Base-by-base conservation (phyloP, 2,888 invertebrate species). In the Lithophane ornitopus region DNA sequence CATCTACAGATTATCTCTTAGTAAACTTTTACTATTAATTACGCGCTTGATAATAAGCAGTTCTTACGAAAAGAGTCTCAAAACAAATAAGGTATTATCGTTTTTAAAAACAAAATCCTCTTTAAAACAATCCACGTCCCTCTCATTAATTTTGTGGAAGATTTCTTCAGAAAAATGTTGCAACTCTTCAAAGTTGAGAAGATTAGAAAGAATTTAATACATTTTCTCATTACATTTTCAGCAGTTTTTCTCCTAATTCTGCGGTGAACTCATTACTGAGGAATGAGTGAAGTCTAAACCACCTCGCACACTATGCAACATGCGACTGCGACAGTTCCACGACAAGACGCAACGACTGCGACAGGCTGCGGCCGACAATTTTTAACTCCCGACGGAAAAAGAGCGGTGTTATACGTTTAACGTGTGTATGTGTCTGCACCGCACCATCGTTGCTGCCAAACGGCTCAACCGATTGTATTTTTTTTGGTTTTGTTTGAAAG, bases 151-250 rank as follows among this genome's bases (percentile, higher is more conserved):
- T 88, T 75, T 61, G 49, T 41, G 44, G 39, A 61, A 68, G 66
- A 75, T 56, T 69, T 67, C 75, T 56, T 34, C 59, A 69, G 67
- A 74, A 75, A 76, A 78, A 84, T 74, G n/a, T 73, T 34, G 34
- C 34, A 44, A 67, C 62, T 66, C 67, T 39, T 68, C 52, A 80
- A 86, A 84, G 34, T 80, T 78, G 61, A 58, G 54, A 67, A 78
- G 82, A 84, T 87, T 76, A 67, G 71, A 80, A 82, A 77, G 82
- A 86, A 80, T 87, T 87, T 88, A 88, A 84, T 88, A 88, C 76
- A 80, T 87, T 88, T 89, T 85, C 89, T 88, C 88, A 88, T 87
- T 88, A 85, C 84, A 78, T 87, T 89, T 87, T 87, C 81, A 71
- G 78, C 80, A 82, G 80, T 85, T 82, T 85, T 79, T 76, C 84